Percentiles rank a stretch among this genome's conserved stretches.
phyloP scores from a whole-genome alignment of 1,140 invertebrate genomes.

The Drosophila mauritiana region DNA sequence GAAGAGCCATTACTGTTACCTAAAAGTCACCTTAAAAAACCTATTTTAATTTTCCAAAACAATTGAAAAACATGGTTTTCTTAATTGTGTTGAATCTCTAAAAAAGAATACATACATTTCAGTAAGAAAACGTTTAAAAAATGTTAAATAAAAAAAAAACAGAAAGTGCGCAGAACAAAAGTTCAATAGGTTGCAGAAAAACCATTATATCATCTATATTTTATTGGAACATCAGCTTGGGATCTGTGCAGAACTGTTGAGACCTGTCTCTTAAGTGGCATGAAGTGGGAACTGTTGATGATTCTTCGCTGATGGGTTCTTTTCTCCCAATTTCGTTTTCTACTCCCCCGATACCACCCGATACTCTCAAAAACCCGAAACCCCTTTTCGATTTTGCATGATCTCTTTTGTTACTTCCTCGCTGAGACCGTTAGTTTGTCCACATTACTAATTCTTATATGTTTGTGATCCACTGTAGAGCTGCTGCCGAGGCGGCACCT shows the following conservation, averaged over 20 bases:
- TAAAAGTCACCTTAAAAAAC: too few species aligned
- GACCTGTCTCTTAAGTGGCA: background rate
- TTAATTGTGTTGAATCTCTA: too few species aligned
- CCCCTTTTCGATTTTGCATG: constrained; percentile 31
- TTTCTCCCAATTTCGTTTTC: background rate
- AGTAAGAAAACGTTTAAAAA: background rate
- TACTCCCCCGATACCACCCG: background rate
- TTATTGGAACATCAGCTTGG: background rate
- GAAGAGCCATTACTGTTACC: background rate
- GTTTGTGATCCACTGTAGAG: constrained; percentile 19
- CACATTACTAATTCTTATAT: background rate
- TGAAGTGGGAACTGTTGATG: constrained; percentile 10
- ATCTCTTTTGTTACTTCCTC: constrained; percentile 1
- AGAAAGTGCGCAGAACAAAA: too few species aligned
- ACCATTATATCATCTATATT: background rate
- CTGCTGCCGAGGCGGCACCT: constrained; percentile 24
- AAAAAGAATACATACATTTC: background rate
- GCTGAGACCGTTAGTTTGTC: too few species aligned
- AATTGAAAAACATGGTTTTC: too few species aligned
- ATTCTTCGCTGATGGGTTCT: constrained; percentile 2
- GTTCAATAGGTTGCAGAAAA: too few species aligned
- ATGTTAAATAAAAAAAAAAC: background rate
- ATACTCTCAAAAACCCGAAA: background rate
- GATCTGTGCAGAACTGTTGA: background rate
- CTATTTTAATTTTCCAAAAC: too few species aligned